These are phyloP conservation scores for Spheniscus humboldti DNA, from an alignment of 2,797 vertebrate species.

Conservation along the genomic window DNA sequence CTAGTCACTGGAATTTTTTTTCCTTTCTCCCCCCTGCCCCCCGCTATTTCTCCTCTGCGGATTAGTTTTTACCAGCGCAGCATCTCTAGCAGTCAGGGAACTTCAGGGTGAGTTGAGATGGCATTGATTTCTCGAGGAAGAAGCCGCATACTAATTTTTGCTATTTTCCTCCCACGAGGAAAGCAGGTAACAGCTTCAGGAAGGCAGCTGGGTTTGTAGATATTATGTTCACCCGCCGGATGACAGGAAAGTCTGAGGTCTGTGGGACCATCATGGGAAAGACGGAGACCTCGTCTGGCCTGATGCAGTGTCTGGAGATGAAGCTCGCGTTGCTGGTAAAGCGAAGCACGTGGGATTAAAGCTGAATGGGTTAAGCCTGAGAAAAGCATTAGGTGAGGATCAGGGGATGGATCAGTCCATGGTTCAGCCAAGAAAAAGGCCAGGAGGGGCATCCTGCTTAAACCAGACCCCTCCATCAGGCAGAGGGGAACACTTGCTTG, in stretches of 20 bases:
- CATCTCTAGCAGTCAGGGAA: constrained; percentile 25
- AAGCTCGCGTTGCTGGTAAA: neutral
- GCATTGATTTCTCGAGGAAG: constrained; percentile 10
- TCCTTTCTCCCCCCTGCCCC: neutral
- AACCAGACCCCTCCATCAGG: too few species aligned
- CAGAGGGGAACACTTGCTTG: neutral
- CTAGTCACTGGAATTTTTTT: neutral
- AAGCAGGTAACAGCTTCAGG: neutral
- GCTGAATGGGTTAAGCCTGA: neutral
- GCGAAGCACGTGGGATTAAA: rapidly evolving
- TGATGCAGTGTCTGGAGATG: neutral
- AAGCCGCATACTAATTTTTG: neutral
- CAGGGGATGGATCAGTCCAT: neutral
- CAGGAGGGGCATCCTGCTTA: neutral
- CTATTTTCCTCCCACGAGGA: neutral
- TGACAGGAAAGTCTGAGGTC: neutral
- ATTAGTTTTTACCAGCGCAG: constrained; percentile 23
- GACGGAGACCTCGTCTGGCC: neutral
- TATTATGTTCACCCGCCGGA: neutral
- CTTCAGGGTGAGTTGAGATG: constrained; percentile 27
- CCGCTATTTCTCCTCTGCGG: neutral
- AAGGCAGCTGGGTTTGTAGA: neutral
- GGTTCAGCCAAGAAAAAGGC: neutral
- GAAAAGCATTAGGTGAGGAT: neutral
- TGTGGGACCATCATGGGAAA: neutral